Percentiles rank a stretch among this genome's conserved stretches.
phyloP scores from a whole-genome alignment of 2,888 invertebrate species.

The Corythucha ciliata region DNA sequence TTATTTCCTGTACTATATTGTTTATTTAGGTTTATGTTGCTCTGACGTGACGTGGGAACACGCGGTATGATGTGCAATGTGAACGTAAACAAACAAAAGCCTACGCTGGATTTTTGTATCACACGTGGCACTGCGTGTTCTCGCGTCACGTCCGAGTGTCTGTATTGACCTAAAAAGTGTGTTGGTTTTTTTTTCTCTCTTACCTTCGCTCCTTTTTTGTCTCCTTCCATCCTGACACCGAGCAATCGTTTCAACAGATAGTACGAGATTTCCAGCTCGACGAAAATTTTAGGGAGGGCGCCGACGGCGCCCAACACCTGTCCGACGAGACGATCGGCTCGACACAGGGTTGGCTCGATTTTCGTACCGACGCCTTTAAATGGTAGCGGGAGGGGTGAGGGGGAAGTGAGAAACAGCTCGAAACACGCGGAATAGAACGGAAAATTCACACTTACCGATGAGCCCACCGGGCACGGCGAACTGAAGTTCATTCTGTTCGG shows the following conservation, averaged over 20 bases:
- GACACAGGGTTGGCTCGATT: slow-evolving; percentile 96
- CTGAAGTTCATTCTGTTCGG: slow-evolving; percentile 96
- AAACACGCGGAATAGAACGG: background rate
- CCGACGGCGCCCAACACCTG: slow-evolving; percentile 95
- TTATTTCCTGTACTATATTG: no score
- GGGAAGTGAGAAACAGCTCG: slow-evolving; percentile 5
- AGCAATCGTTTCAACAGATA: slow-evolving; percentile 89
- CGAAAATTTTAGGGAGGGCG: slow-evolving; percentile 91
- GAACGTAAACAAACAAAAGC: no score
- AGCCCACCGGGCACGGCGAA: slow-evolving; percentile 99
- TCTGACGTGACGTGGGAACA: no score
- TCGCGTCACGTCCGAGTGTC: no score
- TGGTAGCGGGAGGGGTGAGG: no score
- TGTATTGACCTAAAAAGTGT: no score
- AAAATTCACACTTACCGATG: slow-evolving; percentile 53
- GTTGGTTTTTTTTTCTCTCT: slow-evolving; percentile 23
- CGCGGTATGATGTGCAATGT: no score
- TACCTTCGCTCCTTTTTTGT: slow-evolving; percentile 96
- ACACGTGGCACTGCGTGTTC: no score
- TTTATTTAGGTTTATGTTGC: no score
- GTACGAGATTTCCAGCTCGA: slow-evolving; percentile 96
- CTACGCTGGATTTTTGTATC: no score
- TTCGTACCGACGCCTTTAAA: slow-evolving; percentile 85
- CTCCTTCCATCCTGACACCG: slow-evolving; percentile 96
- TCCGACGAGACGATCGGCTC: slow-evolving; percentile 96